A percentile compares a stretch with the other conserved stretches of the same genome.
Conservation (phyloP, 37 sponge, comb jelly and placozoan genomes). For the Halisarca cf. caerulea region DNA sequence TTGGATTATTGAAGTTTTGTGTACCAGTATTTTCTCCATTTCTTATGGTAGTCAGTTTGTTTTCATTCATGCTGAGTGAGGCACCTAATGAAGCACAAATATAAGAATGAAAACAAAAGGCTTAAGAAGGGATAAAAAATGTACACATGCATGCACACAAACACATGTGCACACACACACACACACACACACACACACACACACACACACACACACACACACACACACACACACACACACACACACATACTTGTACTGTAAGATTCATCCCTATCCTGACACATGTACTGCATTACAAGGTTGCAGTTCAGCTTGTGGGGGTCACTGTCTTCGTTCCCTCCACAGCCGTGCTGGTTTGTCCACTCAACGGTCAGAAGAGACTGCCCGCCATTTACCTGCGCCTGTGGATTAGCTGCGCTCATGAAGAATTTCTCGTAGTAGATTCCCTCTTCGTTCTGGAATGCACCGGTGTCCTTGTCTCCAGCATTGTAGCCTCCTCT, state of each 20-base stretch:
- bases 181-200: neutral
- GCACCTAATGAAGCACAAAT: neutral
- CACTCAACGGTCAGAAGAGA: constrained; percentile 79
- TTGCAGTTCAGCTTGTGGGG: constrained; percentile 98
- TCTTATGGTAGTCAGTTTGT: constrained; percentile 40
- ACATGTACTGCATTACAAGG: constrained; percentile 96
- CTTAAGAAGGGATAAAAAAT: neutral
- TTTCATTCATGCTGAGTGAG: neutral
- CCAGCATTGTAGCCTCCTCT: constrained; percentile 98
- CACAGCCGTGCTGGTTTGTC: constrained; percentile 99
- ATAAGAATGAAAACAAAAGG: neutral
- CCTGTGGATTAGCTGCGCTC: neutral
- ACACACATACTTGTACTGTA: constrained; percentile 25
- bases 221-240: neutral
- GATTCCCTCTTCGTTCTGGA: constrained; percentile 58
- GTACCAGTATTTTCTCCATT: constrained; percentile 85
- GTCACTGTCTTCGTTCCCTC: constrained; percentile 87
- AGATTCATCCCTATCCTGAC: constrained; percentile 52
- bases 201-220: no score
- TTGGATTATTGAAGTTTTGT: constrained; percentile 52
- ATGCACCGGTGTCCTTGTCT: constrained; percentile 54
- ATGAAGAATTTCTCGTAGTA: constrained; percentile 62
- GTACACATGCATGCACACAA: no score
- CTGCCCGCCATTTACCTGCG: constrained; percentile 20
- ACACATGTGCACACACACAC: no score